phyloP scores from a whole-genome alignment of 1,140 invertebrate genomes.

The Diploscapter pachys region DNA sequence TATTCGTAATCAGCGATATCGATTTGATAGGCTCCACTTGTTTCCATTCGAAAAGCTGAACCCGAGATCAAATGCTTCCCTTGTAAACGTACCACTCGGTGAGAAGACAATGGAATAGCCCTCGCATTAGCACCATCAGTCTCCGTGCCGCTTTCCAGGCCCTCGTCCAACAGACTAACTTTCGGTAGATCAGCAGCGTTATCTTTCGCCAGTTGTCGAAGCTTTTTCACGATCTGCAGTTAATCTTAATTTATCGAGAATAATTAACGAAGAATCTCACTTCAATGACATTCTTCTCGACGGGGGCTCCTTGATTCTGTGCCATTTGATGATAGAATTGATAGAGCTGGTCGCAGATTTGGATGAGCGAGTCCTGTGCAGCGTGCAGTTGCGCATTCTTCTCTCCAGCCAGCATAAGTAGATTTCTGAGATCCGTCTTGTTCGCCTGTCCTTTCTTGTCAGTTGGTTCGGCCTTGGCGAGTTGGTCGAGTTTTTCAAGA shows the following conservation, averaged over 20 bases:
- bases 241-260: neutral
- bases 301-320: conserved; percentile 70
- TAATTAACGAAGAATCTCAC: conserved; percentile 1
- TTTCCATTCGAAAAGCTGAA: too few species aligned
- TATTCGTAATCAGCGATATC: too few species aligned
- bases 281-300: conserved; percentile 38
- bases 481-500: conserved; percentile 40
- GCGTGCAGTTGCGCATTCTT: conserved; percentile 66
- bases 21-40: too few species aligned
- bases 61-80: too few species aligned
- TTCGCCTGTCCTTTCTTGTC: conserved; percentile 29
- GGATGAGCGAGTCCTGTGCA: conserved; percentile 69
- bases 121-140: conserved; percentile 22
- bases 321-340: conserved; percentile 90
- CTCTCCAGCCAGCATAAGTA: conserved; percentile 37
- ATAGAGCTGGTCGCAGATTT: conserved; percentile 83
- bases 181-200: conserved; percentile 28
- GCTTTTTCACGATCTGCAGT: conserved; percentile 36
- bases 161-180: conserved; percentile 31
- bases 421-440: conserved; percentile 33
- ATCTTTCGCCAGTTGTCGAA: conserved; percentile 33
- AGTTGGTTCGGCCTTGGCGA: conserved; percentile 35
- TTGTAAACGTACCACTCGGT: conserved; percentile 14
- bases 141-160: conserved; percentile 33
- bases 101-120: conserved; percentile 16